These are phyloP conservation scores for Phenganax marumi DNA, from an alignment of 92 coral and sea anemone genomes.

Conservation along the genomic window DNA sequence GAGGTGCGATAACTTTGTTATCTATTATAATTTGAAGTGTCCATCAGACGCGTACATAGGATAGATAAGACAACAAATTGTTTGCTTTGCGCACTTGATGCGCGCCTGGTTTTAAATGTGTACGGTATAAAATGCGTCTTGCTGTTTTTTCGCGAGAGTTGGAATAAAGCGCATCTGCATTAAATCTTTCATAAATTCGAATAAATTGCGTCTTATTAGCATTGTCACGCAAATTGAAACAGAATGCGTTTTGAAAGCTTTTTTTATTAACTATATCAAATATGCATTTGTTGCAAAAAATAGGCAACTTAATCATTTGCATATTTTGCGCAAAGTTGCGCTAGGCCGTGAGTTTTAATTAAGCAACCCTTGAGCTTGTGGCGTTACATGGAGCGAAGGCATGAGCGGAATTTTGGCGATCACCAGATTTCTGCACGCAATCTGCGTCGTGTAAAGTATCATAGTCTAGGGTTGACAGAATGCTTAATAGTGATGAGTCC, in stretches of 20 bases:
- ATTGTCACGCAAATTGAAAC: no score
- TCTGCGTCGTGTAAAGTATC: neutral
- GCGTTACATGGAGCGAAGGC: constrained; percentile 11
- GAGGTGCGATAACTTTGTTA: constrained; percentile 39
- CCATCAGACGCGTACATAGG: constrained; percentile 30
- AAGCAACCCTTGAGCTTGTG: constrained; percentile 5
- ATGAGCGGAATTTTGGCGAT: neutral
- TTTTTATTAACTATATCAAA: no score
- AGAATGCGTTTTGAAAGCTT: no score
- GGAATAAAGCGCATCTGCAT: no score
- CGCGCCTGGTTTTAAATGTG: constrained; percentile 11
- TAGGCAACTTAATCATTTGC: neutral
- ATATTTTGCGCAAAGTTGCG: neutral
- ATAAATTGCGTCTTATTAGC: neutral
- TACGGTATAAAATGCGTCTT: constrained; percentile 4
- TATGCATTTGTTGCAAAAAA: no score
- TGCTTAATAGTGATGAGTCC: neutral
- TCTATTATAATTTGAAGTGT: constrained; percentile 24
- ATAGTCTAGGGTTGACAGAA: neutral
- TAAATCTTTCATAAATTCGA: no score
- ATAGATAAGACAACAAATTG: constrained; percentile 43
- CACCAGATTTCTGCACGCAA: constrained; percentile 5
- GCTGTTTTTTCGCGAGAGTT: no score
- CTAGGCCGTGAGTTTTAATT: constrained; percentile 22
- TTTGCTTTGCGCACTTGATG: constrained; percentile 23